A percentile compares a stretch with the other conserved stretches of the same genome.
phyloP scores from a whole-genome alignment of 2,888 invertebrate species.

The Cabera pusaria region DNA sequence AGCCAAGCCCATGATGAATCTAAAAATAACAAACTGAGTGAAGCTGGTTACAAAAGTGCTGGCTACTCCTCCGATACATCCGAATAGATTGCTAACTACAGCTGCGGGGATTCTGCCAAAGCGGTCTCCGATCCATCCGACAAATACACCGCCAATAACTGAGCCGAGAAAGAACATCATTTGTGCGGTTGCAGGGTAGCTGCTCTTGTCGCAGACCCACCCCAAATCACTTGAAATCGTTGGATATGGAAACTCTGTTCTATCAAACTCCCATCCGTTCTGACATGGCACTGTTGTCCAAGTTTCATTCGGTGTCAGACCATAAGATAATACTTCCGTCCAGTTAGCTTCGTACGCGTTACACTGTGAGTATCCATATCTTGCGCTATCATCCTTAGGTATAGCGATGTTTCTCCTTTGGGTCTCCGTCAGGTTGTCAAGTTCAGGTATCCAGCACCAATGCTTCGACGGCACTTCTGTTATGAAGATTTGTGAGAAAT shows the following conservation, averaged over 20 bases:
- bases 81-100: slow-evolving; percentile 46
- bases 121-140: slow-evolving; percentile 59
- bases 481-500: slow-evolving; percentile 42
- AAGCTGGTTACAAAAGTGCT: slow-evolving; percentile 51
- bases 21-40: slow-evolving; percentile 44
- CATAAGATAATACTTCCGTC: slow-evolving; percentile 45
- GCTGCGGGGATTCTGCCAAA: slow-evolving; percentile 57
- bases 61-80: slow-evolving; percentile 47
- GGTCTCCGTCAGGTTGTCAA: slow-evolving; percentile 36
- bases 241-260: slow-evolving; percentile 58
- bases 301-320: slow-evolving; percentile 37
- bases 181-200: slow-evolving; percentile 60
- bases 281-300: slow-evolving; percentile 52
- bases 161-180: slow-evolving; percentile 57
- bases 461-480: slow-evolving; percentile 42
- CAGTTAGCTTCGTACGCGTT: slow-evolving; percentile 50
- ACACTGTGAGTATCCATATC: slow-evolving; percentile 55
- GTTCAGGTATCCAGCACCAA: slow-evolving; percentile 46
- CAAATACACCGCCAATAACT: slow-evolving; percentile 51
- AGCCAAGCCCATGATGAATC: slow-evolving; percentile 59
- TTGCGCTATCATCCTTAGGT: slow-evolving; percentile 34
- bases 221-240: slow-evolving; percentile 57
- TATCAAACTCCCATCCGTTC: slow-evolving; percentile 61
- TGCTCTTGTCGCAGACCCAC: slow-evolving; percentile 60
- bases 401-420: slow-evolving; percentile 39